These are phyloP conservation scores for Spinus pinus DNA, from an alignment of 2,797 vertebrate genomes.

Conservation along the genomic window DNA sequence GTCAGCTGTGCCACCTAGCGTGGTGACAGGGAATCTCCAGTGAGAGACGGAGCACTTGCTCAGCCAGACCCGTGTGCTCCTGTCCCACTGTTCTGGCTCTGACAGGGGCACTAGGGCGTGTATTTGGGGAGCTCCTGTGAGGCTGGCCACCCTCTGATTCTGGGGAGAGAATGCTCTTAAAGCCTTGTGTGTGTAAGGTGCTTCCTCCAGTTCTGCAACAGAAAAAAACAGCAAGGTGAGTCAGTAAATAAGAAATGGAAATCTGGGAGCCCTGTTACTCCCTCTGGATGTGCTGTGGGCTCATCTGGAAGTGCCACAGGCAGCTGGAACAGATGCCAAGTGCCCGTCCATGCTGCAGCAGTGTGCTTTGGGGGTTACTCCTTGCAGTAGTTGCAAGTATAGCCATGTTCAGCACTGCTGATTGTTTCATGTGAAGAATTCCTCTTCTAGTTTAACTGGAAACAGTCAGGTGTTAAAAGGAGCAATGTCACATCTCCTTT, in stretches of 20 bases:
- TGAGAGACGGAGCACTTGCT: background rate
- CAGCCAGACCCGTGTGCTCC: background rate
- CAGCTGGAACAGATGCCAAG: background rate
- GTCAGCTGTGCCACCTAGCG: constrained; percentile 25
- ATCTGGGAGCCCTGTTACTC: background rate
- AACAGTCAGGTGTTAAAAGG: background rate
- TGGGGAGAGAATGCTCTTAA: background rate
- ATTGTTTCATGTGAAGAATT: background rate
- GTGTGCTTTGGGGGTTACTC: background rate
- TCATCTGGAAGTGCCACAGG: background rate
- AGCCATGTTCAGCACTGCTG: background rate
- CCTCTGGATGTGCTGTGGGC: fast-evolving
- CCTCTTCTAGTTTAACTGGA: background rate
- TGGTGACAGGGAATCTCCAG: background rate
- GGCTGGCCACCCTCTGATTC: background rate
- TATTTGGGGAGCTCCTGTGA: background rate
- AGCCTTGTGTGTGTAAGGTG: background rate
- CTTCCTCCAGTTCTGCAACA: background rate
- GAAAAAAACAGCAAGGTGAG: background rate
- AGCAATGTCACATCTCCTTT: background rate
- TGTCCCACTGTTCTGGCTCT: fast-evolving
- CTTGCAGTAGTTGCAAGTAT: background rate
- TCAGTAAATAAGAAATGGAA: background rate
- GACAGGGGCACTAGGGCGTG: background rate
- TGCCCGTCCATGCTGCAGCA: background rate